Percentiles rank a stretch among this genome's conserved stretches.
Conservation (phyloP, 2,113 vertebrate genomes). For the Mobula hypostoma region DNA sequence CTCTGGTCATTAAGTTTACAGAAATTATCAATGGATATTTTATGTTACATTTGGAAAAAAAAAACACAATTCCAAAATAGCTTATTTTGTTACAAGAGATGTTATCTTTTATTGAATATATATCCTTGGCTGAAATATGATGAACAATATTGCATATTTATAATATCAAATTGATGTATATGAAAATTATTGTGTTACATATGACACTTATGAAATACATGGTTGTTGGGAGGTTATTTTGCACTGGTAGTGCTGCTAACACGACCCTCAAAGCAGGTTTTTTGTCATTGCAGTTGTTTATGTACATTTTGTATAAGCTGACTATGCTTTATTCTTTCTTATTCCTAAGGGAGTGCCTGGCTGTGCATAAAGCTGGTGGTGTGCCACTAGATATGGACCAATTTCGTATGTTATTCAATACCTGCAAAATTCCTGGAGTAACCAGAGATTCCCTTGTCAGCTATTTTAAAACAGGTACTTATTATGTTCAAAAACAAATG, state of each 20-base stretch:
- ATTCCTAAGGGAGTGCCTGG: slow-evolving; percentile 70
- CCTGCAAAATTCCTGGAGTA: slow-evolving; percentile 84
- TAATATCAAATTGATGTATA: background rate
- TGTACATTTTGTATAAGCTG: background rate
- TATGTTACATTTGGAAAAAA: background rate
- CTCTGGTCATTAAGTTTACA: background rate
- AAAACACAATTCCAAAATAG: background rate
- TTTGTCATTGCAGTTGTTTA: background rate
- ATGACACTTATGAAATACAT: no score
- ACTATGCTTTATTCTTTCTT: background rate
- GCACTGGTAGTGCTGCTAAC: background rate
- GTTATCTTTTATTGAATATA: background rate
- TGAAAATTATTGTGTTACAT: background rate
- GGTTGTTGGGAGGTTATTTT: background rate
- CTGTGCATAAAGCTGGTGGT: slow-evolving; percentile 66
- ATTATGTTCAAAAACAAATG: background rate
- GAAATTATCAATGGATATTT: background rate
- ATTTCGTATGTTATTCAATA: slow-evolving; percentile 82
- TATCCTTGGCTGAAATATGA: background rate
- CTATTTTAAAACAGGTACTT: slow-evolving; percentile 83
- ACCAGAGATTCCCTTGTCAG: slow-evolving; percentile 68
- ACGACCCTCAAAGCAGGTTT: background rate
- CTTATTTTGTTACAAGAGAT: background rate
- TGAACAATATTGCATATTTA: background rate
- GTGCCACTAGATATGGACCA: slow-evolving; percentile 81